Base-by-base conservation (phyloP, 2,888 invertebrate species). In the Aporophyla lueneburgensis region DNA sequence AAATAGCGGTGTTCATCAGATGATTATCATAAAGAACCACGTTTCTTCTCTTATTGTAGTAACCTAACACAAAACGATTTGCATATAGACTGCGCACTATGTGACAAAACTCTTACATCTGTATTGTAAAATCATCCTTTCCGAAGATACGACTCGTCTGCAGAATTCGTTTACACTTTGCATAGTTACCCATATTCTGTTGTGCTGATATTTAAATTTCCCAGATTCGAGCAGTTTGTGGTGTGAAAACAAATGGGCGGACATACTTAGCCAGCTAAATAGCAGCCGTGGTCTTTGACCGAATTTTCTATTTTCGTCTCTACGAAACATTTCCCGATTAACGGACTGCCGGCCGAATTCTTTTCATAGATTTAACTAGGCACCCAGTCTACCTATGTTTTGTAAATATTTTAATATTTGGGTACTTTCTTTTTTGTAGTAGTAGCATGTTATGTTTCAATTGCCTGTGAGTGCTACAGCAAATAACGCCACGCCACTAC, bases 231-330 rank as follows among this genome's bases (percentile, higher is more conserved):
- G 76, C 83, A 63, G 70, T 68, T 74, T 81, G 83, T 74, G 66
- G 75, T 81, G 84, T 84, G 74, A 78, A 85, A 86, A 87, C 78
- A 78, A 87, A 84, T 72, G 76, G 66, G 43, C 77, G 80, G 72
- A 71, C 51, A 86, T 72, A 78, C 71, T 87, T 81, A 78, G 76
- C 62, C 61, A 71, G 70, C 78, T 83, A 80, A 85, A 83, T 81
- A 81, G 87, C 81, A 80, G 78, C 84, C 86, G 88, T 91, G 91
- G 91, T 90, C 90, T 91, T 90, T 91, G 91, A 90, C 91, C 91
- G 88, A 91, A 65, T 86, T 89, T 90, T 90, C 91, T 91, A 91
- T 91, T 91, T 91, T 86, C 83, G 91, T 87, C 83, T 71, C 81
- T 85, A 72, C 79, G 73, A 87, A 86, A 85, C 76, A 76, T 84